Evolutionary conservation across 2,113 vertebrate species (phyloP).

Genomic region (Petaurus breviceps): DNA sequence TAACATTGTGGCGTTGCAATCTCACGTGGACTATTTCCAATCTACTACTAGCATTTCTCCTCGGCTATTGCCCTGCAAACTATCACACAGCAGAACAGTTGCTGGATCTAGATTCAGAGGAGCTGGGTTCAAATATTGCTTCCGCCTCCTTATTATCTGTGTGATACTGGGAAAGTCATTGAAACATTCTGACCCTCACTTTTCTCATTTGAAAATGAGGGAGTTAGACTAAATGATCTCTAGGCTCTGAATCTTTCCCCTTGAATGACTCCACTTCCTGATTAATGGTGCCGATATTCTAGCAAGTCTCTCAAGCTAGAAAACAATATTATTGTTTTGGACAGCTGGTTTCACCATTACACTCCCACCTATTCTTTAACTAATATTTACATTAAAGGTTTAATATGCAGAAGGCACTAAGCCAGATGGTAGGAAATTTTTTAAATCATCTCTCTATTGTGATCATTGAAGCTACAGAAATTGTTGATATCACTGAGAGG

Average conservation of each 20-base stretch:
- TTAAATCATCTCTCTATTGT: not conserved
- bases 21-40: not conserved
- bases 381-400: not conserved
- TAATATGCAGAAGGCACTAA: not conserved
- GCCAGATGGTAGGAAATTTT: not conserved
- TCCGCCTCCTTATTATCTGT: not conserved
- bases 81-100: not conserved
- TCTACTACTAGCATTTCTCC: not conserved
- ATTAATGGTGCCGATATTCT: not conserved
- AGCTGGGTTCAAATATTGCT: not conserved
- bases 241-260: not conserved
- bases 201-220: not conserved
- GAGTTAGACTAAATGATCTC: not conserved
- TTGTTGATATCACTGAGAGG: not conserved
- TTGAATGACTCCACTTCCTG: not conserved
- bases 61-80: not conserved
- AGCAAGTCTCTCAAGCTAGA: constrained; percentile 1
- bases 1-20: not conserved
- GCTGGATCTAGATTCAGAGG: not conserved
- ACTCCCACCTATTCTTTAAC: not conserved
- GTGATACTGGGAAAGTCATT: not conserved
- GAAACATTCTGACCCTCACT: constrained; percentile 2
- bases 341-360: not conserved
- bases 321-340: not conserved
- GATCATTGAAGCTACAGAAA: not conserved